Conservation (phyloP, 64 coral and sea anemone genomes). For the Actinia tenebrosa region DNA sequence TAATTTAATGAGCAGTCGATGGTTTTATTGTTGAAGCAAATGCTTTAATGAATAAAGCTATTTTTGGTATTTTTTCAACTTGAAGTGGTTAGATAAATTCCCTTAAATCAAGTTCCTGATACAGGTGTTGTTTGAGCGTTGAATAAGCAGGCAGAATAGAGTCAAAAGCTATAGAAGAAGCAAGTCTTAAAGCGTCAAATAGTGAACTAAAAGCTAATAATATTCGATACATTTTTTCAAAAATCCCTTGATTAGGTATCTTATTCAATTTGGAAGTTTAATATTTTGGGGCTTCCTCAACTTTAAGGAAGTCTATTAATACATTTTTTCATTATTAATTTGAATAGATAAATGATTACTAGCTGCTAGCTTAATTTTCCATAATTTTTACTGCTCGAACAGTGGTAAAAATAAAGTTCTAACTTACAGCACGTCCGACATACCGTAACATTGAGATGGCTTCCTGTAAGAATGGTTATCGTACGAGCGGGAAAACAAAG, state of each 20-base stretch:
- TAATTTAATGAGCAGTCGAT: background rate
- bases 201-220: background rate
- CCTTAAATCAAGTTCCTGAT: constrained; percentile 7
- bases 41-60: background rate
- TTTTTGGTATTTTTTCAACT: background rate
- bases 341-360: too few species aligned
- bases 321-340: too few species aligned
- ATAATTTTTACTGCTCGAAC: too few species aligned
- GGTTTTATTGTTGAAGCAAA: background rate
- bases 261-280: background rate
- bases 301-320: background rate
- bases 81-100: background rate
- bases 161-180: background rate
- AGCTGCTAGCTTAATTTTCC: too few species aligned
- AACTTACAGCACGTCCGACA: too few species aligned
- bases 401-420: too few species aligned
- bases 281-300: background rate
- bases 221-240: background rate
- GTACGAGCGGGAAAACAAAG: too few species aligned
- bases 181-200: background rate
- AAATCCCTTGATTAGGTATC: background rate
- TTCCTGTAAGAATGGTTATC: too few species aligned
- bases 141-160: background rate
- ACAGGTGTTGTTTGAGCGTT: background rate
- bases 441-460: too few species aligned